phyloP scores from a whole-genome alignment of 2,888 invertebrate genomes.

The Himalopsyche anomala region DNA sequence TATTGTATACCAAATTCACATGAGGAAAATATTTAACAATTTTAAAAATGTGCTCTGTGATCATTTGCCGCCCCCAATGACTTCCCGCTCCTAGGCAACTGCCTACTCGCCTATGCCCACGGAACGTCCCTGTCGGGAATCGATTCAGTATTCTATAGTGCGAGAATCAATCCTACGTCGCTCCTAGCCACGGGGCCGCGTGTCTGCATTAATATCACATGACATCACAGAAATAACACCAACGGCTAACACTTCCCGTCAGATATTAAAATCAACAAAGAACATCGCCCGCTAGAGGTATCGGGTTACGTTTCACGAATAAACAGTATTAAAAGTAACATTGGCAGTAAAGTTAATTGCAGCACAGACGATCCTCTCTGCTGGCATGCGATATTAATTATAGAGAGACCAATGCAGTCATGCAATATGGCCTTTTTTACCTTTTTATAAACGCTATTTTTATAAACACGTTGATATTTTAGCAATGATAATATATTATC shows the following conservation, averaged over 20 bases:
- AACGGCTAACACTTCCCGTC: constrained; percentile 18
- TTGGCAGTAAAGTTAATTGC: constrained; percentile 32
- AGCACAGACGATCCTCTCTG: constrained; percentile 22
- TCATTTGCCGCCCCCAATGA: too few species aligned
- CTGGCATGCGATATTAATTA: constrained; percentile 12
- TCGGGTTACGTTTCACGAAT: constrained; percentile 40
- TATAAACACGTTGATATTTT: neutral
- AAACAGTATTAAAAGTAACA: constrained; percentile 8
- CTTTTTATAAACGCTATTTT: constrained; percentile 1
- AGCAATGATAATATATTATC: neutral
- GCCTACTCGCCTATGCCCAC: too few species aligned
- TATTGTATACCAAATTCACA: too few species aligned
- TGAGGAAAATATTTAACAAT: too few species aligned
- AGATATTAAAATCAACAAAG: constrained; percentile 37
- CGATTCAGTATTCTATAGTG: neutral
- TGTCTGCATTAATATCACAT: constrained; percentile 27
- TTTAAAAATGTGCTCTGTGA: too few species aligned
- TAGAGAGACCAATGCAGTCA: constrained; percentile 35
- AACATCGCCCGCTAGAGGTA: constrained; percentile 28
- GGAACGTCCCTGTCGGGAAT: too few species aligned
- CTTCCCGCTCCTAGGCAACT: too few species aligned
- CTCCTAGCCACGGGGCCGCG: neutral
- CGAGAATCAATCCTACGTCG: neutral
- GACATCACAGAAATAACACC: constrained; percentile 42
- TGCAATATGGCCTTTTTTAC: neutral